Base-by-base conservation (phyloP, 2,797 vertebrate genomes). In the Spizella passerina region DNA sequence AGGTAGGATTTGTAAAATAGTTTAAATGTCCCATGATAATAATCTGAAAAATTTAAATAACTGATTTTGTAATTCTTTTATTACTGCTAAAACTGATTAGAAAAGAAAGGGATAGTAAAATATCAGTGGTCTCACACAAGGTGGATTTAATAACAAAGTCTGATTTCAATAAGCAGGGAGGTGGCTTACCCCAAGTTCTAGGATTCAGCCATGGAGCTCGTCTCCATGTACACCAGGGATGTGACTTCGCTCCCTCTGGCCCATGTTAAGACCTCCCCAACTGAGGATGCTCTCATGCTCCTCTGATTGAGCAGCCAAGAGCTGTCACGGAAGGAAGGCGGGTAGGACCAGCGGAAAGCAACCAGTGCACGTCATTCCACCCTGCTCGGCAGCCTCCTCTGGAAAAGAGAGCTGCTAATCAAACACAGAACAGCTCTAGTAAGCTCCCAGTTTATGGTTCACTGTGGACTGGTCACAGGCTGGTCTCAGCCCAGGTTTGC, bases 331-430 rank as follows among this genome's bases (percentile, higher is more conserved):
- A 39, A 22, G 15, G 47, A 59, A 32, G 24, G 52, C 8, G 65
- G 47, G 34, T 46, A 72, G 24, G 66, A 32, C 27, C 30, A 47
- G n/a, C 0, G 1, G 53, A 50, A 61, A 73, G 41, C 53, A 43
- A 6, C 24, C 46, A 26, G 22, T 29, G 5, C 44, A 6, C 0
- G 0, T 30, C 23, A 34, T 36, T 41, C 60, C 34, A 14, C 46
- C 49, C 50, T 79, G 38, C 61, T 86, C 41, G 39, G 34, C 59
- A 53, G 63, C 43, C 43, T 82, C 18, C 39, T 61, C 55, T 38
- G 39, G 71, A 8, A 79, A 69, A 8, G 46, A 69, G 29, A 49
- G 29, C 36, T 4, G 2, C 57, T 76, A 70, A 21, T 64, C 53
- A 14, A 17, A 7, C 15, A 10, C 7, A 20, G 21, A 27, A 18